Evolutionary conservation across 1,140 invertebrate genomes (phyloP).

Genomic region (Doryteuthis pealeii): DNA sequence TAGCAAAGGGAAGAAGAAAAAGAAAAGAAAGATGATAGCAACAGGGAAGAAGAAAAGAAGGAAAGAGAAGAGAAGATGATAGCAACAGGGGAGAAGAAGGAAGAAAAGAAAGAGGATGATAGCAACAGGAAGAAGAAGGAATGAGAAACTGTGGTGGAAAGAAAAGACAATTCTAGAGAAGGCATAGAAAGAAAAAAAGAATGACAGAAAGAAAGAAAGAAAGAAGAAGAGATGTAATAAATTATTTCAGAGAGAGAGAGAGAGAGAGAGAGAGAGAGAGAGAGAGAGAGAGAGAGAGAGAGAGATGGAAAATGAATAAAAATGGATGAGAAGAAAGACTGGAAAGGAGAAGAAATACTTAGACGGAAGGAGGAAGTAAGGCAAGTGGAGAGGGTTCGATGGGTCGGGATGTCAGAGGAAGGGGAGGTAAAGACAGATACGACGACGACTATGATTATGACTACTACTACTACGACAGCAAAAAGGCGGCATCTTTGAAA

Average conservation of each 20-base stretch:
- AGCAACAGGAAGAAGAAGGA: neutral
- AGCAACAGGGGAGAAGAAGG: neutral
- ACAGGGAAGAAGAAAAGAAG: too few relatives aligned
- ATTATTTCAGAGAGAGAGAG: neutral
- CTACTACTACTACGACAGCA: too few relatives aligned
- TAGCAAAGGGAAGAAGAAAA: too few relatives aligned
- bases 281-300: neutral
- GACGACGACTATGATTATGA: too few relatives aligned
- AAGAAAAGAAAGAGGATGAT: neutral
- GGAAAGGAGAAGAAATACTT: neutral
- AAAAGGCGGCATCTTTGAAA: too few relatives aligned
- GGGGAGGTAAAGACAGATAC: too few relatives aligned
- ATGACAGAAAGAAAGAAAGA: neutral
- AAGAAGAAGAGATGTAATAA: neutral
- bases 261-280: neutral
- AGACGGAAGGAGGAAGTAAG: too few relatives aligned
- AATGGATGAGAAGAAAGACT: neutral
- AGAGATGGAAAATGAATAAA: neutral
- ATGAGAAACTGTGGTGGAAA: too few relatives aligned
- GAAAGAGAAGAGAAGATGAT: neutral
- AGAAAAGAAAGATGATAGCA: too few relatives aligned
- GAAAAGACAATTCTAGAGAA: too few relatives aligned
- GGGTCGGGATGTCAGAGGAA: too few relatives aligned
- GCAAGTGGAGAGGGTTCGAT: too few relatives aligned
- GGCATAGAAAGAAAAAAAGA: neutral